These are phyloP conservation scores for Pachycephala philippinensis DNA, from an alignment of 2,113 vertebrate species.

Conservation along the genomic window DNA sequence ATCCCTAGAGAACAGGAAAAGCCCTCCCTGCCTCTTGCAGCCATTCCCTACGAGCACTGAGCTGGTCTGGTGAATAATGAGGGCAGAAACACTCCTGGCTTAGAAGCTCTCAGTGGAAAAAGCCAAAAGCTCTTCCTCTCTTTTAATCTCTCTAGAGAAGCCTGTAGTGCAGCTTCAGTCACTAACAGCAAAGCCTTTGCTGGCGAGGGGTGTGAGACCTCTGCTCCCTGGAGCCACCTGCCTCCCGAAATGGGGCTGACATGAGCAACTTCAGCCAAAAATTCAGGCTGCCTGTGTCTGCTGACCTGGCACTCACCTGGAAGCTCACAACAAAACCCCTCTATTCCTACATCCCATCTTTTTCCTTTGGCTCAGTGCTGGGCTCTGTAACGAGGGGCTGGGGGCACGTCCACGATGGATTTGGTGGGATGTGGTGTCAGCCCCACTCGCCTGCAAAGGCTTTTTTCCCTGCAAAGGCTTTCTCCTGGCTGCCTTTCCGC, in stretches of 20 bases:
- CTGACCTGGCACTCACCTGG: fast-evolving
- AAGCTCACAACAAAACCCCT: neutral
- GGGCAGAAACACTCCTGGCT: neutral
- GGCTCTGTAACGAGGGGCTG: neutral
- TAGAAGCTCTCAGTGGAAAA: neutral
- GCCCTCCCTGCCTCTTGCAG: neutral
- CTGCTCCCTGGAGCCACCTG: neutral
- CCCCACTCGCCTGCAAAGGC: neutral
- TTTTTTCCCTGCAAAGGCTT: neutral
- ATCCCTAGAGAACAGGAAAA: neutral
- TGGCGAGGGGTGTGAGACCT: neutral
- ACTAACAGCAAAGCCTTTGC: neutral
- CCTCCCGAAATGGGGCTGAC: neutral
- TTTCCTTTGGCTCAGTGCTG: neutral
- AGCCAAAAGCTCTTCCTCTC: neutral
- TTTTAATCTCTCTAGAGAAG: neutral
- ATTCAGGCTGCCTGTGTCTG: neutral
- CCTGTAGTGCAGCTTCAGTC: neutral
- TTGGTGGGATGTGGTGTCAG: neutral
- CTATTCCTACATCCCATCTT: neutral
- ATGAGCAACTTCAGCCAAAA: neutral
- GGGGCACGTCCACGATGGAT: fast-evolving
- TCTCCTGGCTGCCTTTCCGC: neutral
- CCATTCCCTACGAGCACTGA: neutral
- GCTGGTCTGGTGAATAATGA: neutral